phyloP scores from a whole-genome alignment of 1,140 invertebrate genomes.

The Heterodera schachtii region DNA sequence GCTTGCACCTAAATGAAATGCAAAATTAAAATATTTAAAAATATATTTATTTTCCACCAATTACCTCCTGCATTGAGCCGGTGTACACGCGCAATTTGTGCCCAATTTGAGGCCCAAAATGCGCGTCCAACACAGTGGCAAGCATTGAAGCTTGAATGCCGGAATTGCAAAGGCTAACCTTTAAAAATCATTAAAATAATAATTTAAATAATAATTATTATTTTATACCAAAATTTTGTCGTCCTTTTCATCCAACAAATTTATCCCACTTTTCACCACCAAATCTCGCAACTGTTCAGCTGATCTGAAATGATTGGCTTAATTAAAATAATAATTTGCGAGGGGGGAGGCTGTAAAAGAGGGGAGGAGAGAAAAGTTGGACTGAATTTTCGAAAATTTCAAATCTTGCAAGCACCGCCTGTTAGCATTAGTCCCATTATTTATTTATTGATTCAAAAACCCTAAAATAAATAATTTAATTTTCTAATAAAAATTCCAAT shows the following conservation, averaged over 20 bases:
- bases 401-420: too few relatives aligned
- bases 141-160: constrained; percentile 61
- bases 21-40: neutral
- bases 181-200: constrained; percentile 42
- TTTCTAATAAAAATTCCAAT: too few relatives aligned
- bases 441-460: too few relatives aligned
- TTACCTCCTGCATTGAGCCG: constrained; percentile 2
- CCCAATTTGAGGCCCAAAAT: neutral
- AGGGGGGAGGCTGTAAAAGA: too few relatives aligned
- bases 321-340: too few relatives aligned
- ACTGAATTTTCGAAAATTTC: too few relatives aligned
- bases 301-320: too few relatives aligned
- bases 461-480: too few relatives aligned
- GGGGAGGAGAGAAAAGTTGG: too few relatives aligned
- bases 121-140: constrained; percentile 49
- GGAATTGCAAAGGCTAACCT: constrained; percentile 56
- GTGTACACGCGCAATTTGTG: constrained; percentile 5
- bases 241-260: neutral
- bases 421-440: too few relatives aligned
- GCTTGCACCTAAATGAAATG: constrained; percentile 4
- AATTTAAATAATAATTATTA: neutral
- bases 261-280: neutral
- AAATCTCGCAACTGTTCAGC: too few relatives aligned
- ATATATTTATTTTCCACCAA: neutral
- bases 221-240: neutral